Evolutionary conservation across 1,140 invertebrate genomes (phyloP).

Genomic region (Hycleus phaleratus): DNA sequence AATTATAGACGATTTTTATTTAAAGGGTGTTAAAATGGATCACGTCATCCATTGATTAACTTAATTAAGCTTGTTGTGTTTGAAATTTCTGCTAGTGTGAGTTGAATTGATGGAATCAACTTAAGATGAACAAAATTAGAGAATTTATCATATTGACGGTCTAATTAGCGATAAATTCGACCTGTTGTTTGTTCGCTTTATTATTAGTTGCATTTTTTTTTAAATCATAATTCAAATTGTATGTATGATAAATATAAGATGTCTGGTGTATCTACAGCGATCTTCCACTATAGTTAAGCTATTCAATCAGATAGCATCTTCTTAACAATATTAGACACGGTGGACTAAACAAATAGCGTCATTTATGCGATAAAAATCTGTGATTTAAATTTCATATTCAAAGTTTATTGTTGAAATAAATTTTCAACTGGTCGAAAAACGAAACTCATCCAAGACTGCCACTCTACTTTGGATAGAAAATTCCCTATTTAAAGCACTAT

Average conservation of each 20-base stretch:
- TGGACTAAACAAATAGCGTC: slow-evolving; percentile 15
- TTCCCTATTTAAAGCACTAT: too few species aligned
- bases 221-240: slow-evolving; percentile 7
- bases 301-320: slow-evolving; percentile 13
- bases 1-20: too few species aligned
- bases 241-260: slow-evolving; percentile 9
- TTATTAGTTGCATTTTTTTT: slow-evolving; percentile 6
- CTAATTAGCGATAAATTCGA: slow-evolving; percentile 13
- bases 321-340: slow-evolving; percentile 13
- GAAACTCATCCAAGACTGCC: too few species aligned
- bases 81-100: too few species aligned
- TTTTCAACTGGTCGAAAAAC: too few species aligned
- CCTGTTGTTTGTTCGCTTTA: slow-evolving; percentile 1
- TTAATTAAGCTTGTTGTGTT: too few species aligned
- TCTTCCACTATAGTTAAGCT: slow-evolving; percentile 4
- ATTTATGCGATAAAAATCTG: slow-evolving; percentile 18
- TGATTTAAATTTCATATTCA: slow-evolving; percentile 10
- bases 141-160: not conserved
- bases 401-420: too few species aligned
- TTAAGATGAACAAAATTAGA: too few species aligned
- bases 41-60: too few species aligned
- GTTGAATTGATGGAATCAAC: too few species aligned
- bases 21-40: too few species aligned
- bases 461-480: too few species aligned
- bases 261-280: slow-evolving; percentile 1